Evolutionary conservation across 2,888 invertebrate species (phyloP).

Genomic region (Baronia brevicornis): DNA sequence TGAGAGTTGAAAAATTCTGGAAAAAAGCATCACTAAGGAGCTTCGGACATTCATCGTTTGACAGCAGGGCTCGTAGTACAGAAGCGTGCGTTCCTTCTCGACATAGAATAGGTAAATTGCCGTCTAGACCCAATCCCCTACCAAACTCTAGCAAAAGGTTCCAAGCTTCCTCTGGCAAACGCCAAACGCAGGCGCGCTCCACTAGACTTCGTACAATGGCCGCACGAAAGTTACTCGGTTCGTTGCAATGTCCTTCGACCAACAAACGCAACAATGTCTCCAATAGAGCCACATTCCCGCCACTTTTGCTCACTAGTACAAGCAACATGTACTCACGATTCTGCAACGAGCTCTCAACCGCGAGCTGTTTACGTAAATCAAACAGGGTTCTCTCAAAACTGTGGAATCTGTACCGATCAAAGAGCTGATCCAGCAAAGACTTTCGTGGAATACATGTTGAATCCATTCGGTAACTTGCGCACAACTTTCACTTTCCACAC

Average conservation of each 20-base stretch:
- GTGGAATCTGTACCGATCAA: conserved; percentile 41
- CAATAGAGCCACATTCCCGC: conserved; percentile 34
- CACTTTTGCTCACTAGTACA: conserved; percentile 53
- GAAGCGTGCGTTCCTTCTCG: conserved; percentile 48
- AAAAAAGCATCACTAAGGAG: conserved; percentile 30
- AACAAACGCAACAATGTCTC: conserved; percentile 34
- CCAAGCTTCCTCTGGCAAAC: conserved; percentile 40
- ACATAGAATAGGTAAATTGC: conserved; percentile 33
- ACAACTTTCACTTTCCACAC: no score
- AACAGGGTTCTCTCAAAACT: conserved; percentile 39
- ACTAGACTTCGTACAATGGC: conserved; percentile 48
- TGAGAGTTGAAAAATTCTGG: conserved; percentile 33
- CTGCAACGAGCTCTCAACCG: conserved; percentile 32
- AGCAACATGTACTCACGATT: conserved; percentile 47
- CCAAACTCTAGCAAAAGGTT: conserved; percentile 35
- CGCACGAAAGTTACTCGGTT: conserved; percentile 42
- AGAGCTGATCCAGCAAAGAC: conserved; percentile 38
- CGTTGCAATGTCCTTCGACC: conserved; percentile 36
- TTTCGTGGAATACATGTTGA: conserved; percentile 10
- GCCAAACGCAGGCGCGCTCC: conserved; percentile 46
- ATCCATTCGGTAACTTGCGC: no score
- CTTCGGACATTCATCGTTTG: conserved; percentile 20
- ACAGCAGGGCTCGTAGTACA: conserved; percentile 37
- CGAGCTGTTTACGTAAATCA: conserved; percentile 37
- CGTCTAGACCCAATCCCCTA: conserved; percentile 45